phyloP scores from a whole-genome alignment of 2,888 invertebrate species.

The Tipula helvola region DNA sequence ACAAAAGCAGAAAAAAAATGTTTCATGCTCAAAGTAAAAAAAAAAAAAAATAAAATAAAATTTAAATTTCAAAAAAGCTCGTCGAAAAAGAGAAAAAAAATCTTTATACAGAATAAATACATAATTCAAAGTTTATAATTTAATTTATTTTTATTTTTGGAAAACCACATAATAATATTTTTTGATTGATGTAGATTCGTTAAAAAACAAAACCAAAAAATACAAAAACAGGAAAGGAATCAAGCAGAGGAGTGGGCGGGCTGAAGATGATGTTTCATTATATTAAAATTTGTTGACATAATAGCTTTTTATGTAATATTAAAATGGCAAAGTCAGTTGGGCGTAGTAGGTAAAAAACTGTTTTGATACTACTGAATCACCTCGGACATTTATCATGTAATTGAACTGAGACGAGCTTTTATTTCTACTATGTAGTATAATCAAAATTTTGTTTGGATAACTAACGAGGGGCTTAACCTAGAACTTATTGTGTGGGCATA shows the following conservation, averaged over 20 bases:
- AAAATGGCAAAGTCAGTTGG: background rate
- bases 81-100: background rate
- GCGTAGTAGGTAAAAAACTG: background rate
- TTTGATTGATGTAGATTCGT: conserved; percentile 4
- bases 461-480: no score
- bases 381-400: background rate
- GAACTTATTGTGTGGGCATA: no score
- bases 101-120: background rate
- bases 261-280: background rate
- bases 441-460: no score
- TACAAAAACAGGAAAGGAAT: background rate
- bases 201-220: background rate
- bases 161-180: conserved; percentile 1
- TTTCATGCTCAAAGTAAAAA: background rate
- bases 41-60: background rate
- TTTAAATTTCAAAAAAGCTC: background rate
- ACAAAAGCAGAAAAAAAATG: background rate
- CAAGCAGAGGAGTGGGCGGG: background rate
- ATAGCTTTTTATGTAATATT: background rate
- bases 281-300: background rate
- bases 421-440: no score
- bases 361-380: background rate
- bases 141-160: background rate
- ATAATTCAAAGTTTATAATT: conserved; percentile 4
- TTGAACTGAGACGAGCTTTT: no score